Evolutionary conservation across 2,888 invertebrate species (phyloP).

Genomic region (Alcis repandata): DNA sequence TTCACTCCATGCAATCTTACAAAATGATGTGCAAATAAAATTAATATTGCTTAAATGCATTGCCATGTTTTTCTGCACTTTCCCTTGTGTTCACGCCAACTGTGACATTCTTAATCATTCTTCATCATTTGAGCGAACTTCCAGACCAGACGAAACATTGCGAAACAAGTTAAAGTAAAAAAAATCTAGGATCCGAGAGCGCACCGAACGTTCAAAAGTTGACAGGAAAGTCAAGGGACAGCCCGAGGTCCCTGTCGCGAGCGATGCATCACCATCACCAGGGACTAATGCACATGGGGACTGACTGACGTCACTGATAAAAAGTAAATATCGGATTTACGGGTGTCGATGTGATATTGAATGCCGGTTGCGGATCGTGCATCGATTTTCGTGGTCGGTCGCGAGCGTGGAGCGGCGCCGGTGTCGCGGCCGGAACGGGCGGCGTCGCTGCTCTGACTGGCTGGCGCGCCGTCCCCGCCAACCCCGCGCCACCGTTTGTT

Average conservation of each 20-base stretch:
- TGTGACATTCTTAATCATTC: constrained; percentile 39
- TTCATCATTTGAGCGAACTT: constrained; percentile 39
- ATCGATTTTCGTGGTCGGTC: constrained; percentile 83
- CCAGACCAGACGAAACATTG: constrained; percentile 43
- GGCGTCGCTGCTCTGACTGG: constrained; percentile 82
- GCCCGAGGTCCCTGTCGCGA: constrained; percentile 58
- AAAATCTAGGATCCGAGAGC: constrained; percentile 55
- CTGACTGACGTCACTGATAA: constrained; percentile 67
- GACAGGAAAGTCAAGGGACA: constrained; percentile 58
- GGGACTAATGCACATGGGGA: constrained; percentile 63
- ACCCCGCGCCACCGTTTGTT: constrained; percentile 83
- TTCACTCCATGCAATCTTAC: constrained; percentile 8
- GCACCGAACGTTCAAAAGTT: constrained; percentile 57
- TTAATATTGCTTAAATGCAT: constrained; percentile 36
- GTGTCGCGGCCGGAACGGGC: constrained; percentile 78
- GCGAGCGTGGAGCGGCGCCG: constrained; percentile 68
- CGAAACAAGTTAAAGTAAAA: constrained; percentile 47
- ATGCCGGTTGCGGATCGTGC: constrained; percentile 82
- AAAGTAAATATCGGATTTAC: constrained; percentile 68
- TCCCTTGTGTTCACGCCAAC: constrained; percentile 43
- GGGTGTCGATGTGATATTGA: constrained; percentile 66
- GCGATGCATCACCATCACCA: constrained; percentile 70
- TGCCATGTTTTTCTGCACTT: constrained; percentile 43
- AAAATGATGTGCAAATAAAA: constrained; percentile 13
- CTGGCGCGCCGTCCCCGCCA: constrained; percentile 72